Evolutionary conservation across 2,888 invertebrate genomes (phyloP), one percentile per base, ranked within the genome.

Genomic region (Morpho helenor): DNA sequence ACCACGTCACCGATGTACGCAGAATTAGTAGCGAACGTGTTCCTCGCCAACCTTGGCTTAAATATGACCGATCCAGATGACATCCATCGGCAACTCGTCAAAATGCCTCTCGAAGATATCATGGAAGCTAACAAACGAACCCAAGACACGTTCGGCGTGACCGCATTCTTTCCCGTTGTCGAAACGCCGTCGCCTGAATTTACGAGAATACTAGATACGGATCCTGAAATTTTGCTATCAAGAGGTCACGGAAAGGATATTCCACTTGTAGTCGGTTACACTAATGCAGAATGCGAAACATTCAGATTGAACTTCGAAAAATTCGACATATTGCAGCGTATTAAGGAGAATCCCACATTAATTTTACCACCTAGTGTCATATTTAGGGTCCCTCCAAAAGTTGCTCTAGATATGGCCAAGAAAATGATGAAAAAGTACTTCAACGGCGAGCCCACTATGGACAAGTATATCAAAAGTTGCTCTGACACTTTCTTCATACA

Each of bases 31-130:
- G 70, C 77, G 8, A 69, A 68, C 8, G 47, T 71, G 22, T 74
- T 87, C 59, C 65, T 91, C 71, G 64, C 71, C 59, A 57, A 86
- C 74, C 71, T 94, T 82, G 93, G 76, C 56, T 77, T 87, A 55
- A 81, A 77, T 56, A 64, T 77, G 5, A 77, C 79, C 0, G 77
- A 82, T 49, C 68, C 82, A 1, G 78, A 79, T 1, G 73, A 74
- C 6, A 70, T 82, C 4, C 79, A 87, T 57, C 69, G 70, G 31
- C 71, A 73, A 57, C 78, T 91, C 3, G 66, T 76, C n/a, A 56
- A 71, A 2, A 57, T 76, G 55, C 82, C 87, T 0, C 67, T 81
- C 7, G 76, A 82, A 39, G 73, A 74, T 52, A 74, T 90, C 10
- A 72, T 73, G 62, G 72, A 73, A 8, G 84, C 77, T n/a, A 78